Evolutionary conservation across 2,113 vertebrate genomes (phyloP).

Genomic region (Agapornis roseicollis): DNA sequence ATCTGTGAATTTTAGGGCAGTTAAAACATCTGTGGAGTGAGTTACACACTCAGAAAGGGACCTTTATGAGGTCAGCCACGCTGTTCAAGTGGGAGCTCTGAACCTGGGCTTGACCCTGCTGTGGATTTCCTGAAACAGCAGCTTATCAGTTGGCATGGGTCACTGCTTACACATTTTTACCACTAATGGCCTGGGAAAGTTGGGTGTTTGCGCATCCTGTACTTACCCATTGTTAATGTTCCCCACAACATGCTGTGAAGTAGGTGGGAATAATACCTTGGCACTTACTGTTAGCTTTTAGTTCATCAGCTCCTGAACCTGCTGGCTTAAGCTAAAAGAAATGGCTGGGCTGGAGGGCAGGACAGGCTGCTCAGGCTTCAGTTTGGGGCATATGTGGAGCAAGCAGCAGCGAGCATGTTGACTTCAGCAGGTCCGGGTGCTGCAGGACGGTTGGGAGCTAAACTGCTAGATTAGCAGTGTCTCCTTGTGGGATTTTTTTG

Average conservation of each 20-base stretch:
- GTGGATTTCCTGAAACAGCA: conserved; percentile 7
- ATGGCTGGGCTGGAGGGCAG: neutral
- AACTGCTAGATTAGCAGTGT: neutral
- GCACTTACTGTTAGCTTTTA: neutral
- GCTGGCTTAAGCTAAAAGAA: neutral
- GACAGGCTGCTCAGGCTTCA: neutral
- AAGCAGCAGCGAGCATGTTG: rapidly evolving
- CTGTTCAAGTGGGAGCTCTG: rapidly evolving
- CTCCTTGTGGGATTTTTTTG: neutral
- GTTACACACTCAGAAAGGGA: rapidly evolving
- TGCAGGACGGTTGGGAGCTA: neutral
- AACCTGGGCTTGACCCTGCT: neutral
- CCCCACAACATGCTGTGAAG: neutral
- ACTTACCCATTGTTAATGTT: conserved; percentile 16
- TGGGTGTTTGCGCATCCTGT: conserved; percentile 25
- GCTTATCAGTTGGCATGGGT: conserved; percentile 29
- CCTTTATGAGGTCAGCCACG: neutral
- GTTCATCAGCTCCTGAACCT: neutral
- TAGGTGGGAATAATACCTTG: neutral
- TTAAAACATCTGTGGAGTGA: neutral
- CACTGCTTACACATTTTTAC: neutral
- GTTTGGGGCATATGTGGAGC: rapidly evolving
- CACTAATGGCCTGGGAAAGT: neutral
- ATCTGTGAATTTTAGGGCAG: neutral
- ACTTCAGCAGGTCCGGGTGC: neutral